Base-by-base conservation (phyloP, 2,113 vertebrate species). In the Paradisaea rubra region DNA sequence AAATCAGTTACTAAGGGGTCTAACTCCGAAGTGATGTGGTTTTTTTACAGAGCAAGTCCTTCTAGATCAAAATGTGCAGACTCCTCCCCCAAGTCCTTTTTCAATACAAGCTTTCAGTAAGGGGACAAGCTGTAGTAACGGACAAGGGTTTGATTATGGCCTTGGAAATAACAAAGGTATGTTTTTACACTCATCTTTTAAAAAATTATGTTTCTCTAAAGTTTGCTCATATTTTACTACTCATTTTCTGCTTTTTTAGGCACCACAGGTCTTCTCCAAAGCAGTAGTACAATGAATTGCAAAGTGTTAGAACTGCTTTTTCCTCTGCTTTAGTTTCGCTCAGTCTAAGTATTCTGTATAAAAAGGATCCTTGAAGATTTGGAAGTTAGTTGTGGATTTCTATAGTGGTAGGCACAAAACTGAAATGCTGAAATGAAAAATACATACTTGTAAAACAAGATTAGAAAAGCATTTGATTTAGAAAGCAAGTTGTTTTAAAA, bases 151-250 rank as follows among this genome's bases (percentile, higher is more conserved):
- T 97, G 99, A 99, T 97, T 99, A 99, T 80, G 99, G 99, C 88
- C 98, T 99, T 82, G 98, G 99, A 96, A 99, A 99, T 98, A 99
- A 98, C 96, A 99, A 99, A 99, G 99, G 99, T 99, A 97, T 97
- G 98, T 93, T 53, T 86, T 61, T 79, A 28, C 23, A 45, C 45
- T 80, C 18, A 22, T 4, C 4, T 86, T 83, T 85, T 22, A 7
- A 15, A 70, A 72, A 93, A 37, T 7, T 2, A 30, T 22, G 4
- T 19, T 88, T 89, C 56, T 54, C 37, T 86, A 74, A 65, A 52
- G n/a, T 70, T 69, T 80, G 33, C 18, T 59, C 80, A 4, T 49
- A 5, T 69, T 69, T 73, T 81, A 18, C 73, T 47, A 72, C 5
- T 95, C 30, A 23, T 88, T 89, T 87, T 50, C 47, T 83, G 42